Base-by-base conservation (phyloP, 2,888 invertebrate species). In the Caenorhabditis wallacei region DNA sequence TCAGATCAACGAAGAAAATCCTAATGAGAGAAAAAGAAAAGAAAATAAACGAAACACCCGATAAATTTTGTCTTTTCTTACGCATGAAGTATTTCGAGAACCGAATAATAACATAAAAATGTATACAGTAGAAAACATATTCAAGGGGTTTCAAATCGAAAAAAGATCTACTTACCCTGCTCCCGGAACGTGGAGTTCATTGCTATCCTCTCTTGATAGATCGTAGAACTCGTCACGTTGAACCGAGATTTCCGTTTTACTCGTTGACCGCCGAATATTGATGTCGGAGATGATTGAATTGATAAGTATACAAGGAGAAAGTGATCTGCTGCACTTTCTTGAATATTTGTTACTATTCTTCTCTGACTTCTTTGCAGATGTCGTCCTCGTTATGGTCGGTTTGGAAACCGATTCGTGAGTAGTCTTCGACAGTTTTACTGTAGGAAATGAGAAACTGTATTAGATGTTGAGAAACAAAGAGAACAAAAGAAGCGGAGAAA, bases 171-270 rank as follows among this genome's bases (percentile, higher is more conserved):
- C 66, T 66, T 11, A 66, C 66, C 66, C 64, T 22, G 24, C 24
- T 35, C 82, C 83, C 3, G 83, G 83, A n/a, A 83, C 79, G 16
- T 75, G 83, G 30, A 83, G 75, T 57, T 83, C 83, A 48, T 83
- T 79, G 40, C 37, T 40, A 61, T 78, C 78, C n/a, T 82, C 82
- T 22, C 66, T 70, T n/a, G 74, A 69, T 8, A 83, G 26, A 46
- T 83, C 79, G 30, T 56, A 74, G 46, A 83, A 83, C 37, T 79
- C 83, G 22, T 74, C 75, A 8, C 72, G 64, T 22, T 74, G 61
- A 13, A 69, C 63, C 26, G 78, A 59, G n/a, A 78, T 54, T 26
- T 78, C 82, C 5, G 59, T 46, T 35, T 78, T 82, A 22, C 68
- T 69, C 1, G 72, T 37, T 53, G 78, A 24, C 11, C 76, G 71